A percentile compares a stretch with the other conserved stretches of the same genome.
Evolutionary conservation across 2,797 vertebrate species (phyloP).

Genomic region (Acrocephalus scirpaceus): DNA sequence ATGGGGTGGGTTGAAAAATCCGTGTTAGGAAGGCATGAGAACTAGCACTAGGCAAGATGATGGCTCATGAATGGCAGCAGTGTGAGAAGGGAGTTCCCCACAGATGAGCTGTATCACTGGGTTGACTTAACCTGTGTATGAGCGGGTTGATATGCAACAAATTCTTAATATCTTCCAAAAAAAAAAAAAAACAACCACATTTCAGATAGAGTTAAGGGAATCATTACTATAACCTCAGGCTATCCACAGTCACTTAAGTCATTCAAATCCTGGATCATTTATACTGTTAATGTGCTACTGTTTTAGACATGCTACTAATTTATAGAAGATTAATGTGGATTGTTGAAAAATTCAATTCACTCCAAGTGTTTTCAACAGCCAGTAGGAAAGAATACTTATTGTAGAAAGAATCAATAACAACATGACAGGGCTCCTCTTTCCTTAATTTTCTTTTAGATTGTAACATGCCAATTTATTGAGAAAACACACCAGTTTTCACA

Average conservation of each 20-base stretch:
- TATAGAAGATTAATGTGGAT: not conserved
- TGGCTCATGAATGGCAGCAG: rapidly evolving
- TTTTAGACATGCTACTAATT: not conserved
- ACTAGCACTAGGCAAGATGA: not conserved
- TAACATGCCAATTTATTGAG: not conserved
- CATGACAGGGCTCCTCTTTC: not conserved
- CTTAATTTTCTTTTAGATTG: not conserved
- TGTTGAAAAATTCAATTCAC: not conserved
- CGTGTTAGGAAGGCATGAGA: not conserved
- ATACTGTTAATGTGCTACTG: not conserved
- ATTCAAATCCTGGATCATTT: not conserved
- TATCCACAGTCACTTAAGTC: not conserved
- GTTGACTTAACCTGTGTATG: not conserved
- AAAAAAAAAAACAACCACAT: not conserved
- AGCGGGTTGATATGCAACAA: not conserved
- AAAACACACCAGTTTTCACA: not conserved
- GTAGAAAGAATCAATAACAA: not conserved
- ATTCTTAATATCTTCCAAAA: not conserved
- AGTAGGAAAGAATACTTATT: not conserved
- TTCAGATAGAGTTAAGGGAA: not conserved
- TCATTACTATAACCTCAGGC: not conserved
- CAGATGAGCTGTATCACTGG: not conserved
- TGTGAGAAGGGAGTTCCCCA: not conserved
- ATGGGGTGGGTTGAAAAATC: not conserved
- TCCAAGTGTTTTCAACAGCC: not conserved